phyloP scores from a whole-genome alignment of 2,888 invertebrate genomes.

The Cheilosia urbana region DNA sequence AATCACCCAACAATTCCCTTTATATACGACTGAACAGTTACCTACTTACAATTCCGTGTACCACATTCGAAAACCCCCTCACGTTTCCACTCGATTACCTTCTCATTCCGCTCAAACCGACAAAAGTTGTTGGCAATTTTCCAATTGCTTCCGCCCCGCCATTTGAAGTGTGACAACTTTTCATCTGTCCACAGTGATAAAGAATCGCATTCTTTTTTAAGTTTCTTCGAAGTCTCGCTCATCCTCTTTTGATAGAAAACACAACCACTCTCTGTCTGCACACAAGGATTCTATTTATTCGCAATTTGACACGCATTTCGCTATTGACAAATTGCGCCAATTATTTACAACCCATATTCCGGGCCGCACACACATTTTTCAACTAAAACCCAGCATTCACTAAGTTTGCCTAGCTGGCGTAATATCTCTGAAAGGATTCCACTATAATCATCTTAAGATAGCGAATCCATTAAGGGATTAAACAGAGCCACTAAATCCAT shows the following conservation, averaged over 20 bases:
- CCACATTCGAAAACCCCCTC: not conserved
- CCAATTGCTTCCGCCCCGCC: constrained; percentile 4
- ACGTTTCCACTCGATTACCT: constrained; percentile 27
- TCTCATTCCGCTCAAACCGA: constrained; percentile 19
- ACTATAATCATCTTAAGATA: constrained; percentile 73
- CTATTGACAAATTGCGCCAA: constrained; percentile 62
- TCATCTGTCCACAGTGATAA: constrained; percentile 45
- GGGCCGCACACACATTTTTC: constrained; percentile 13
- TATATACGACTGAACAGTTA: too few species aligned
- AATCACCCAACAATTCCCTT: too few species aligned
- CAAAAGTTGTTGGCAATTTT: constrained; percentile 13
- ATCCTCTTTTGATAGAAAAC: constrained; percentile 17
- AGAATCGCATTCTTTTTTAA: constrained; percentile 16
- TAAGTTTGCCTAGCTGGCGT: not conserved
- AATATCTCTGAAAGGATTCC: constrained; percentile 71
- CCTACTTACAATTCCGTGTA: too few species aligned
- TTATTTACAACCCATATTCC: constrained; percentile 55
- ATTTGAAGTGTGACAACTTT: constrained; percentile 8
- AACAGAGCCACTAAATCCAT: constrained; percentile 70
- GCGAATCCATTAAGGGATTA: constrained; percentile 74
- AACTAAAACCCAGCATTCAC: not conserved
- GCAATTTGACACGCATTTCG: constrained; percentile 65
- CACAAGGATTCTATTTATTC: constrained; percentile 50
- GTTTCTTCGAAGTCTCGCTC: not conserved
- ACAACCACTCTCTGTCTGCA: not conserved